Conservation (phyloP, 2,888 invertebrate genomes). For the Papilio elwesi region DNA sequence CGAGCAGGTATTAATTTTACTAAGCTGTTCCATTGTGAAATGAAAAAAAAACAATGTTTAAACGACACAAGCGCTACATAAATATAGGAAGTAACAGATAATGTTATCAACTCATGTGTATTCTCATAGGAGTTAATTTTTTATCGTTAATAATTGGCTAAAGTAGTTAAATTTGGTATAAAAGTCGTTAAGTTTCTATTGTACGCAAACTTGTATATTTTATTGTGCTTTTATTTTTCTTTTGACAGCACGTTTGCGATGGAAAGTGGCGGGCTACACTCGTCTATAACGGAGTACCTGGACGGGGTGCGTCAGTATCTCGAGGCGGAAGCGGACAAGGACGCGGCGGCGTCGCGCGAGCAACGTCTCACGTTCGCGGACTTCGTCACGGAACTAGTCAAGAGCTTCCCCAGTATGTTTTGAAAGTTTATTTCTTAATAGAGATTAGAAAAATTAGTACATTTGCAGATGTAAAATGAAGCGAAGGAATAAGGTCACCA, state of each 20-base stretch:
- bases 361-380: slow-evolving; percentile 97
- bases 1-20: slow-evolving; percentile 83
- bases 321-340: slow-evolving; percentile 97
- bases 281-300: slow-evolving; percentile 96
- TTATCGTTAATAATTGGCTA: too few relatives aligned
- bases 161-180: too few relatives aligned
- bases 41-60: too few relatives aligned
- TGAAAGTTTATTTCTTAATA: too few relatives aligned
- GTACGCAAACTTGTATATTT: too few relatives aligned
- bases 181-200: too few relatives aligned
- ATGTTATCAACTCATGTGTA: too few relatives aligned
- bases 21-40: too few relatives aligned
- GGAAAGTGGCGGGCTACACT: slow-evolving; percentile 93
- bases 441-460: too few relatives aligned
- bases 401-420: slow-evolving; percentile 93
- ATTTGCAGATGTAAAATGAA: neutral
- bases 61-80: too few relatives aligned
- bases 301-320: slow-evolving; percentile 96
- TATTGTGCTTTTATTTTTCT: neutral
- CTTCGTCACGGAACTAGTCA: slow-evolving; percentile 96
- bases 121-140: too few relatives aligned
- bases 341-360: slow-evolving; percentile 93
- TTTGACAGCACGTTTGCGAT: slow-evolving; percentile 89
- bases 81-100: too few relatives aligned
- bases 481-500: neutral